Evolutionary conservation across 2,113 vertebrate genomes (phyloP).

Genomic region (Penelope pileata): DNA sequence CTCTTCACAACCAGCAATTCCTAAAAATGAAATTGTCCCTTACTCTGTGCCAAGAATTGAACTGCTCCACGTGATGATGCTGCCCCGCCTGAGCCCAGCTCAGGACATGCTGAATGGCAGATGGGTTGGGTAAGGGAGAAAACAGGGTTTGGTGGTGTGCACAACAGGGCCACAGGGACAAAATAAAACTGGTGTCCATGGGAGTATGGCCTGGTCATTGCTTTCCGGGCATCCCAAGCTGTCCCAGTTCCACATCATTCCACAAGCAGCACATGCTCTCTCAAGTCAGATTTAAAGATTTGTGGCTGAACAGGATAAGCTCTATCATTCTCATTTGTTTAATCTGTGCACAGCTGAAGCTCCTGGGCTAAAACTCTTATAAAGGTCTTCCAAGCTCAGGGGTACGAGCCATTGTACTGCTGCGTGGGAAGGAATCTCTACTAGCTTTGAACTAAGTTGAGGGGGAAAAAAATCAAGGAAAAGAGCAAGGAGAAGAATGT

Average conservation of each 20-base stretch:
- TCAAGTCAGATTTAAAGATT: conserved; percentile 44
- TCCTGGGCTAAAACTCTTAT: conserved; percentile 2
- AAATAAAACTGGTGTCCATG: not conserved
- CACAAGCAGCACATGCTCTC: not conserved
- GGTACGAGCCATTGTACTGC: not conserved
- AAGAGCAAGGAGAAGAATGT: not conserved
- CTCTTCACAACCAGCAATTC: not conserved
- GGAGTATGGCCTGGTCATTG: not conserved
- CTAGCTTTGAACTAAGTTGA: not conserved
- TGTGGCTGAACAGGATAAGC: not conserved
- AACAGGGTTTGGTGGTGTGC: not conserved
- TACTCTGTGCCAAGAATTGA: not conserved
- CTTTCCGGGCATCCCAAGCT: not conserved
- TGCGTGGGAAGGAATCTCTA: not conserved
- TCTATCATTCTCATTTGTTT: conserved; percentile 13
- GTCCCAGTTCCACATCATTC: not conserved
- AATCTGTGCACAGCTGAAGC: not conserved
- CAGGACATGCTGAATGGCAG: not conserved
- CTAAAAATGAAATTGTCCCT: not conserved
- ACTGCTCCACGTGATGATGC: not conserved
- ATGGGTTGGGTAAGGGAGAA: not conserved
- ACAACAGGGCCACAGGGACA: not conserved
- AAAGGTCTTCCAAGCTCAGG: not conserved
- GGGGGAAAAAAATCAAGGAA: not conserved
- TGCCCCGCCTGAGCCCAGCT: not conserved